Evolutionary conservation across 2,888 invertebrate species (phyloP).

Genomic region (Campoletis raptor): DNA sequence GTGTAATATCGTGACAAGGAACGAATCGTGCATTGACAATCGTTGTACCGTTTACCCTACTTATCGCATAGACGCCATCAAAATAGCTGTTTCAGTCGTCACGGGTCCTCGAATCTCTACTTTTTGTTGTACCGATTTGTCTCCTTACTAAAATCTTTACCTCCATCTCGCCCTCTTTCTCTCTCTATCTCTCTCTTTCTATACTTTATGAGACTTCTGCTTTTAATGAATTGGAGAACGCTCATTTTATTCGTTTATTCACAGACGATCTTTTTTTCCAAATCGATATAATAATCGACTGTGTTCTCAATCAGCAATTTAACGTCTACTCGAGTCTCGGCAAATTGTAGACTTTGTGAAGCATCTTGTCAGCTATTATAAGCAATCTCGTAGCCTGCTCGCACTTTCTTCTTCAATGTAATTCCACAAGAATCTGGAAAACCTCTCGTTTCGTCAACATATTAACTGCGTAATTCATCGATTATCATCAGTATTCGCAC

Average conservation of each 20-base stretch:
- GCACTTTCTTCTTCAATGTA: constrained; percentile 64
- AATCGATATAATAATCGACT: constrained; percentile 37
- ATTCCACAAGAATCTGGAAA: constrained; percentile 44
- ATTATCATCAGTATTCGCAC: constrained; percentile 44
- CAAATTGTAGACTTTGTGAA: background rate
- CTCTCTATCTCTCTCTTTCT: constrained; percentile 15
- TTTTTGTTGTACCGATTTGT: constrained; percentile 28
- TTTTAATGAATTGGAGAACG: constrained; percentile 5
- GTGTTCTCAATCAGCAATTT: constrained; percentile 32
- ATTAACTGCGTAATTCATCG: constrained; percentile 41
- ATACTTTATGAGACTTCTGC: constrained; percentile 1
- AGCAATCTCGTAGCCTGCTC: background rate
- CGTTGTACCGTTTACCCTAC: constrained; percentile 47
- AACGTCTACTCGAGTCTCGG: constrained; percentile 21
- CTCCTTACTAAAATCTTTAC: background rate
- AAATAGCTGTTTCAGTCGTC: constrained; percentile 54
- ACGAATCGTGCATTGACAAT: constrained; percentile 42
- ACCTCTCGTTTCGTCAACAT: constrained; percentile 4
- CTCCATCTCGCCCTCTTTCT: background rate
- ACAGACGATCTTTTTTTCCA: constrained; percentile 14
- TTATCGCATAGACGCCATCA: constrained; percentile 33
- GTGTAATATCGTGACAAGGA: constrained; percentile 6
- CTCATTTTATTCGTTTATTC: background rate
- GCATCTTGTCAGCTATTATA: constrained; percentile 23
- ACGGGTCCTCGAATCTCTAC: constrained; percentile 55